Evolutionary conservation across 2,888 invertebrate species (phyloP), one percentile per base, ranked within the genome.

Genomic region (Monopis laevigella): DNA sequence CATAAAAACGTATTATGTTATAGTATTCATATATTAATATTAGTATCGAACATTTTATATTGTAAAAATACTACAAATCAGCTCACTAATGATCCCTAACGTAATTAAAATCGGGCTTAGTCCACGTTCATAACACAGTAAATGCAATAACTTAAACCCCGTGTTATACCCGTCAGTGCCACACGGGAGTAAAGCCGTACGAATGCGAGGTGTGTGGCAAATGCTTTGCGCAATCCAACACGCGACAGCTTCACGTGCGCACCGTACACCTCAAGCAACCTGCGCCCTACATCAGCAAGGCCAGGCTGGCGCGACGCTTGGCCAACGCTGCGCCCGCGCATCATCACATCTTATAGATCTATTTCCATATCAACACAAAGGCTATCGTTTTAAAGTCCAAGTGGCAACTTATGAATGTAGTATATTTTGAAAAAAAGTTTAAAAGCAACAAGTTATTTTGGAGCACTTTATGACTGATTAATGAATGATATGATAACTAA

Each of bases 121-220:
- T n/a, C n/a, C n/a, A n/a, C n/a, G n/a, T n/a, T n/a, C n/a, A n/a
- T n/a, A n/a, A n/a, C n/a, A n/a, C n/a, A n/a, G n/a, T n/a, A n/a
- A n/a, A n/a, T n/a, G n/a, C n/a, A n/a, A n/a, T n/a, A n/a, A n/a
- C n/a, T n/a, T n/a, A n/a, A n/a, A n/a, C n/a, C n/a, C n/a, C 8
- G 14, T 14, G 8, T 21, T 29, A 11, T 29, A 11, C 14, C n/a
- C 39, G 35, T 13, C 52, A 67, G 65, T 58, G 62, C 17, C 65
- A 66, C 53, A 65, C 65, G 0, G 67, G 67, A 21, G 65, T 62
- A 30, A 74, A 73, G 43, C 71, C 73, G 2, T 77, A 75, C 55
- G 59, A 58, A 38, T 72, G 71, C 45, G 70, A 70, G 36, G 58
- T 69, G 2, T 72, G 71, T 51, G 70, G 68, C 42, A 71, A 71